Percentiles rank a stretch among this genome's conserved stretches.
phyloP scores from a whole-genome alignment of 2,113 vertebrate species.

The Cygnus buccinator region DNA sequence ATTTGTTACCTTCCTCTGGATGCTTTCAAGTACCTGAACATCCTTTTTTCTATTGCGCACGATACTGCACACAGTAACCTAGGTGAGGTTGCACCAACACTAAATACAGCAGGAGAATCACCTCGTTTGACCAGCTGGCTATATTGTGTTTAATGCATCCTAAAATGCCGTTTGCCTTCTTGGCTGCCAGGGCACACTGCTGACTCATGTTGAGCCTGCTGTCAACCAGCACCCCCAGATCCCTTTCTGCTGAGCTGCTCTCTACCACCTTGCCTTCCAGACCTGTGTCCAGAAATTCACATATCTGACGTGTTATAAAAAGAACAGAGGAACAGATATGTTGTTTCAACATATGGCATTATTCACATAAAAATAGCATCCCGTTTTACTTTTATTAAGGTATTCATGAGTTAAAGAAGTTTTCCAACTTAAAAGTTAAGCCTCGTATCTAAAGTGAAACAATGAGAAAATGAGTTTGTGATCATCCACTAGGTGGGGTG shows the following conservation, averaged over 20 bases:
- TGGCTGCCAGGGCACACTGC: not conserved
- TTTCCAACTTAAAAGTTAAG: accelerated
- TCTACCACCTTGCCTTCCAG: not conserved
- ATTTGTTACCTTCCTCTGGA: not conserved
- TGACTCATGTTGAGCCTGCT: not conserved
- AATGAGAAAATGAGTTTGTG: not conserved
- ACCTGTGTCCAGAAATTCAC: not conserved
- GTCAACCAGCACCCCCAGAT: not conserved
- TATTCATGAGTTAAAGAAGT: not conserved
- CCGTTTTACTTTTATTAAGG: not conserved
- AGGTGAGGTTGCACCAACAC: not conserved
- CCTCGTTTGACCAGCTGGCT: not conserved
- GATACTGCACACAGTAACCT: not conserved
- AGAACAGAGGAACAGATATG: not conserved
- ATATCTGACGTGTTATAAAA: not conserved
- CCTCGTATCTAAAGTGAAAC: not conserved
- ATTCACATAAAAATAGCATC: not conserved
- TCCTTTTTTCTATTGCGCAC: not conserved
- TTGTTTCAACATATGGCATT: not conserved
- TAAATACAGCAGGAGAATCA: not conserved
- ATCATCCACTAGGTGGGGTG: slow-evolving; percentile 55
- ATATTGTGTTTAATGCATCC: not conserved
- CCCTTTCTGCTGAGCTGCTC: not conserved
- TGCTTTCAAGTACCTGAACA: not conserved
- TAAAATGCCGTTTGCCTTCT: not conserved